Base-by-base conservation (phyloP, 2,888 invertebrate genomes). In the Rambutsinella grinnellia region DNA sequence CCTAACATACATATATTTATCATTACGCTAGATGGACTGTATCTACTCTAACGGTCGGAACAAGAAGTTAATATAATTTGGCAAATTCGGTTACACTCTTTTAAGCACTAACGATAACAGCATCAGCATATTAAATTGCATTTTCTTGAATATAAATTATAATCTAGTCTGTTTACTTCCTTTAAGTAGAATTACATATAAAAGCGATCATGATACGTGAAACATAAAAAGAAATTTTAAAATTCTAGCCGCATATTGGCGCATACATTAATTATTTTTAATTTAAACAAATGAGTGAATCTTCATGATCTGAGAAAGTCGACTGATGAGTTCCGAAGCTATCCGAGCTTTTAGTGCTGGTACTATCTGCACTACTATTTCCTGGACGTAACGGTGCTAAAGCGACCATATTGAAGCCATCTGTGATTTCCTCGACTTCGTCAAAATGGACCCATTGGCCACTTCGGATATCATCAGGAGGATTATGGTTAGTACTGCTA, bases 241-340 rank as follows among this genome's bases (percentile, higher is more conserved):
- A n/a, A n/a, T n/a, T n/a, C n/a, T n/a, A n/a, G n/a, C n/a, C n/a
- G n/a, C n/a, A n/a, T n/a, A n/a, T n/a, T n/a, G n/a, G n/a, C n/a
- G n/a, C n/a, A n/a, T n/a, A n/a, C n/a, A n/a, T n/a, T n/a, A 51
- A 17, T 5, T 51, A 36, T 5, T 51, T 36, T 36, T 78, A 78
- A 60, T 78, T 76, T 69, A 81, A 68, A 79, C 81, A 81, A 68
- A 81, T 81, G 28, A 81, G 80, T 63, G 80, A 74, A 79, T 81
- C 81, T 74, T 81, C 79, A 53, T 72, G 67, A 46, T 54, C 49
- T 1, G 72, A 23, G 13, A 61, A 44, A 54, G 53, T 67, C 49
- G 58, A 74, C 57, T 54, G 71, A 49, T 60, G 79, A 51, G 28
- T 67, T 58, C 56, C 67, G 23, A 54, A 57, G 53, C 13, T 67